A percentile compares a stretch with the other conserved stretches of the same genome.
Evolutionary conservation across 1,140 invertebrate species (phyloP).

Genomic region (Drosophila carrolli): DNA sequence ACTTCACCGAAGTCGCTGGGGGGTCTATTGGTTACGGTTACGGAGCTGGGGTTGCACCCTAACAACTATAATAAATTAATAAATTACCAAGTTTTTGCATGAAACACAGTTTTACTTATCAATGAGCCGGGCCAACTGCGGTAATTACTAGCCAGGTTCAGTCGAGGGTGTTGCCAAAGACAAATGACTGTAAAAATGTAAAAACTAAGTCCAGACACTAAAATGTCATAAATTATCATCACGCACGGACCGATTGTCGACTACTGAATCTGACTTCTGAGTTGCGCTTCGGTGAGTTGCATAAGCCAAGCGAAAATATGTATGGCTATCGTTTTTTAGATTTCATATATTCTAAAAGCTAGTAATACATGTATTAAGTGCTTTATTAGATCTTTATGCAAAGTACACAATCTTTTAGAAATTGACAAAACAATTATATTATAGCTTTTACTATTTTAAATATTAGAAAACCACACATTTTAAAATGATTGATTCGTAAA

Average conservation of each 20-base stretch:
- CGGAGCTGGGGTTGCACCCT: slow-evolving; percentile 11
- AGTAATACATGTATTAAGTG: background rate
- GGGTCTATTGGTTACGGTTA: slow-evolving; percentile 15
- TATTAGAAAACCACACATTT: too few species aligned
- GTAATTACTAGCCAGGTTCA: slow-evolving; percentile 53
- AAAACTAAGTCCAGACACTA: slow-evolving; percentile 23
- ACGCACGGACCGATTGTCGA: slow-evolving; percentile 23
- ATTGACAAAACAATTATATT: too few species aligned
- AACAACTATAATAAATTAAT: slow-evolving; percentile 78
- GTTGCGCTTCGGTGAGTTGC: slow-evolving; percentile 39
- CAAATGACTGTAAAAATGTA: slow-evolving; percentile 64
- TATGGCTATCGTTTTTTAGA: background rate
- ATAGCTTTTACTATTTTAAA: too few species aligned
- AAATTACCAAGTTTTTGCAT: slow-evolving; percentile 77
- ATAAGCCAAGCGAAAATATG: background rate
- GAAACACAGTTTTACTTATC: slow-evolving; percentile 72
- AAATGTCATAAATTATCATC: slow-evolving; percentile 72
- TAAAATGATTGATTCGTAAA: too few species aligned
- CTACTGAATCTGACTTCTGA: slow-evolving; percentile 26
- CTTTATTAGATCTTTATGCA: background rate
- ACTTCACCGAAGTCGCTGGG: slow-evolving; percentile 45
- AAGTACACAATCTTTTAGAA: background rate
- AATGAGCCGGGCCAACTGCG: slow-evolving; percentile 59
- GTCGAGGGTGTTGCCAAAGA: slow-evolving; percentile 46
- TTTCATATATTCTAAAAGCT: slow-evolving; percentile 2